Evolutionary conservation across 1,140 invertebrate genomes (phyloP).

Genomic region (Arctopsyche grandis): DNA sequence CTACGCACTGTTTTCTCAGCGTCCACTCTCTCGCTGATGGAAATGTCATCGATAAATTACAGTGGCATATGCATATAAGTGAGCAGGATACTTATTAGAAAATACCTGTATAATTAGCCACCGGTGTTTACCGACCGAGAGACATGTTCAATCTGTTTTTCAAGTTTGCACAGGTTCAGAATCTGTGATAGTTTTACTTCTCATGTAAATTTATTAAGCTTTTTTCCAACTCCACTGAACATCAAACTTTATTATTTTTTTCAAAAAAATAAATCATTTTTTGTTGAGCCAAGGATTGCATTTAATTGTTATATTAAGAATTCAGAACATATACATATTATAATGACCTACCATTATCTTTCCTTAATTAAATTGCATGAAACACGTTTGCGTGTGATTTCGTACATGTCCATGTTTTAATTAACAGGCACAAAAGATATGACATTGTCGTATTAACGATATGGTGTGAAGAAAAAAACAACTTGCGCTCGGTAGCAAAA

Average conservation of each 20-base stretch:
- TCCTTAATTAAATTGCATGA: background rate
- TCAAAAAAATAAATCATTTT: too few relatives aligned
- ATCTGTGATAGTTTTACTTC: background rate
- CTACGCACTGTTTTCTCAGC: slow-evolving; percentile 1
- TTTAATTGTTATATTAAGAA: too few relatives aligned
- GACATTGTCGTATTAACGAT: background rate
- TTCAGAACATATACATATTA: too few relatives aligned
- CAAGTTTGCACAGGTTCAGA: background rate
- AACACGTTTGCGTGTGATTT: too few relatives aligned
- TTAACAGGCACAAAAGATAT: slow-evolving; percentile 8
- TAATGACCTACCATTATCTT: background rate
- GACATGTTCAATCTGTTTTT: too few relatives aligned
- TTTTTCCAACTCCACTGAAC: background rate
- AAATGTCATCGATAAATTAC: slow-evolving; percentile 24
- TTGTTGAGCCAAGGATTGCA: too few relatives aligned
- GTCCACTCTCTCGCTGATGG: slow-evolving; percentile 24
- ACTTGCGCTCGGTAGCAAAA: background rate
- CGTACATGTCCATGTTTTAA: background rate
- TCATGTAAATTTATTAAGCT: background rate
- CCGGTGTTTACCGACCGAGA: too few relatives aligned
- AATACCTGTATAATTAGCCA: too few relatives aligned
- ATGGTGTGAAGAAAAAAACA: slow-evolving; percentile 12
- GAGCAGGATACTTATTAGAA: too few relatives aligned
- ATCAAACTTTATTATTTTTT: background rate
- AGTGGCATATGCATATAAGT: background rate